Percentiles rank a stretch among this genome's conserved stretches.
These are phyloP conservation scores for Perodicticus potto DNA, from an alignment of 2,797 vertebrate genomes.

Conservation along the genomic window DNA sequence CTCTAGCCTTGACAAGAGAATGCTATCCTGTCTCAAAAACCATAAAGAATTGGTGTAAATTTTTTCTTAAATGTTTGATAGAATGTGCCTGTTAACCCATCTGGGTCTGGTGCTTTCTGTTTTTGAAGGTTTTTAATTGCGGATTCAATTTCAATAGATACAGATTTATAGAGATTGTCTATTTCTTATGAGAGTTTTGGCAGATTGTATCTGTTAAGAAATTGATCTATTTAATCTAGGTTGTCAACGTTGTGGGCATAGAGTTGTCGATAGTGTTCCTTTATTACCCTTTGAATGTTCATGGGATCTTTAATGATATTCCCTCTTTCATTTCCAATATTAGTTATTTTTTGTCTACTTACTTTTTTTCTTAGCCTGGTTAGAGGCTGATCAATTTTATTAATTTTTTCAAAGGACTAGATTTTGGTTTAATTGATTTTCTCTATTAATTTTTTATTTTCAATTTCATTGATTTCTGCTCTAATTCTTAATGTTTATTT, in stretches of 20 bases:
- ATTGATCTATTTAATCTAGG: neutral
- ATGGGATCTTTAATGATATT: neutral
- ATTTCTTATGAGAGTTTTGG: neutral
- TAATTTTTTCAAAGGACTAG: neutral
- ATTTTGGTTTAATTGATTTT: no score
- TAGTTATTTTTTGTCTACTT: neutral
- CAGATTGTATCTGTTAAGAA: neutral
- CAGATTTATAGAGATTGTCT: neutral
- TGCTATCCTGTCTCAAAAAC: no score
- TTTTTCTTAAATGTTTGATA: neutral
- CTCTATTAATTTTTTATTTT: no score
- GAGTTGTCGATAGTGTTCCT: neutral
- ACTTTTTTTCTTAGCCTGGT: neutral
- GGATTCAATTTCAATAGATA: neutral
- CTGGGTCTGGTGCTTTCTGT: neutral
- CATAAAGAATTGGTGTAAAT: neutral
- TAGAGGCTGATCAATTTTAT: neutral
- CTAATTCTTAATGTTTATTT: no score
- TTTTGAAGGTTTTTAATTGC: neutral
- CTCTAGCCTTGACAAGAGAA: no score
- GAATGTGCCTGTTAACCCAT: neutral
- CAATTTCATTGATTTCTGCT: no score
- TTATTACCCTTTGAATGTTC: neutral
- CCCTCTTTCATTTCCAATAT: neutral
- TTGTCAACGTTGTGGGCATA: neutral